phyloP scores from a whole-genome alignment of 2,113 vertebrate species.

The Cebus imitator region DNA sequence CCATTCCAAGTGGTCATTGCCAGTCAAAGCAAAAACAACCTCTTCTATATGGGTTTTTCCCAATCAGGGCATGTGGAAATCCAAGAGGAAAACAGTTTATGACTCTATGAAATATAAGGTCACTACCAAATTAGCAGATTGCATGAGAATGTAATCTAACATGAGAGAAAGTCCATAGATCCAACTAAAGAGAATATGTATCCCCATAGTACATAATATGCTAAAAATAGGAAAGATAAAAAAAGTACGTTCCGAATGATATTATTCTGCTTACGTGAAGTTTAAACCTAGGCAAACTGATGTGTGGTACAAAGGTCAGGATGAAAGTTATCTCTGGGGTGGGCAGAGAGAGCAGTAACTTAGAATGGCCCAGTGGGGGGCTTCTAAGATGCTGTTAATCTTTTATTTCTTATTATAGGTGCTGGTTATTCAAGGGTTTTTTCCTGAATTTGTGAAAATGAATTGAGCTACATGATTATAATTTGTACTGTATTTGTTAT shows the following conservation, averaged over 20 bases:
- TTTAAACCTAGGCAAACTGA: background rate
- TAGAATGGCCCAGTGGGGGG: background rate
- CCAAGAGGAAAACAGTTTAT: background rate
- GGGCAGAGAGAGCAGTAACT: background rate
- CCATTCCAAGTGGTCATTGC: background rate
- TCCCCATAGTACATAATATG: background rate
- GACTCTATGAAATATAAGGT: background rate
- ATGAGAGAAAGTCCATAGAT: background rate
- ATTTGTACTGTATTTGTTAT: background rate
- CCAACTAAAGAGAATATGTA: background rate
- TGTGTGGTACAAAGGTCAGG: background rate
- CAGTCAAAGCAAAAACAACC: background rate
- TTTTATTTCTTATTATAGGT: background rate
- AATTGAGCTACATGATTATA: background rate
- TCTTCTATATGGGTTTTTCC: background rate
- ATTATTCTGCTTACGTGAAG: background rate
- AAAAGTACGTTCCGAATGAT: background rate
- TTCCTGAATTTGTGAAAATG: background rate
- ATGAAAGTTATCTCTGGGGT: background rate
- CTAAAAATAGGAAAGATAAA: background rate
- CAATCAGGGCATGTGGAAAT: background rate
- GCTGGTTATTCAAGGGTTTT: background rate
- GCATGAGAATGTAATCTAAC: background rate
- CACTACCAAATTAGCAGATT: background rate
- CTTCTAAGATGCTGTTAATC: background rate